Conservation (phyloP, 2,797 vertebrate species). For the Pangasius larnaudii region DNA sequence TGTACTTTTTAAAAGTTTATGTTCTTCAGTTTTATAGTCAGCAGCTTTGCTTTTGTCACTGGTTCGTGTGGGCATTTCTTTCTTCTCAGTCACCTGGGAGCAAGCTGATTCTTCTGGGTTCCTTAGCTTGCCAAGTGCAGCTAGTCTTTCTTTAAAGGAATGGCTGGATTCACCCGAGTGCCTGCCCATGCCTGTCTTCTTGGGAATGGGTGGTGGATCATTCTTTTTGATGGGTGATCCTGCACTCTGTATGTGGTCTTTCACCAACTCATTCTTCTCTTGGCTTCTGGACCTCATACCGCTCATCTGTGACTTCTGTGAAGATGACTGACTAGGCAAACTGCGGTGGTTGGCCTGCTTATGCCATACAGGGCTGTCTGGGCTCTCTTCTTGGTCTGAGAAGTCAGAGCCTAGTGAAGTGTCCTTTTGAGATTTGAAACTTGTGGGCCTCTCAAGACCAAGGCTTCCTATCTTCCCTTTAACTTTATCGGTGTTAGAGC, state of each 20-base stretch:
- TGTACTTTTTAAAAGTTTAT: conserved; percentile 70
- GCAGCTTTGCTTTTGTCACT: conserved; percentile 72
- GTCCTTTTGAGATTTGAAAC: conserved; percentile 56
- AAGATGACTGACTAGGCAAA: conserved; percentile 65
- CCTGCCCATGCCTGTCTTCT: conserved; percentile 74
- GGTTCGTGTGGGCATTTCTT: conserved; percentile 49
- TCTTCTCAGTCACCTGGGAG: conserved; percentile 51
- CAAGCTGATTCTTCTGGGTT: conserved; percentile 74
- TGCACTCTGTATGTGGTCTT: conserved; percentile 41
- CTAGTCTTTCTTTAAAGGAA: conserved; percentile 88
- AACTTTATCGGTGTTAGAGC: conserved; percentile 66
- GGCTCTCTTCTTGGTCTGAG: conserved; percentile 69
- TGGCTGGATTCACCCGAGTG: conserved; percentile 77
- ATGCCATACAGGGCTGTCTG: conserved; percentile 76
- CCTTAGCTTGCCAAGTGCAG: conserved; percentile 85
- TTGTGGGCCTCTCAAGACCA: conserved; percentile 53
- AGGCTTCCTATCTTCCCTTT: conserved; percentile 70
- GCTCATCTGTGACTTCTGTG: conserved; percentile 61
- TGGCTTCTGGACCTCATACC: conserved; percentile 66
- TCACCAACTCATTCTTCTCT: conserved; percentile 65
- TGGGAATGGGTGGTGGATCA: conserved; percentile 80
- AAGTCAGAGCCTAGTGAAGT: conserved; percentile 51
- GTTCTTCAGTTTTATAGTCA: conserved; percentile 71
- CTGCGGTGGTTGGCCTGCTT: conserved; percentile 70
- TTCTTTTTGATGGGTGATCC: conserved; percentile 68